Percentiles rank a stretch among this genome's conserved stretches.
Evolutionary conservation across 2,113 vertebrate genomes (phyloP).

Genomic region (Cephalopterus ornatus): DNA sequence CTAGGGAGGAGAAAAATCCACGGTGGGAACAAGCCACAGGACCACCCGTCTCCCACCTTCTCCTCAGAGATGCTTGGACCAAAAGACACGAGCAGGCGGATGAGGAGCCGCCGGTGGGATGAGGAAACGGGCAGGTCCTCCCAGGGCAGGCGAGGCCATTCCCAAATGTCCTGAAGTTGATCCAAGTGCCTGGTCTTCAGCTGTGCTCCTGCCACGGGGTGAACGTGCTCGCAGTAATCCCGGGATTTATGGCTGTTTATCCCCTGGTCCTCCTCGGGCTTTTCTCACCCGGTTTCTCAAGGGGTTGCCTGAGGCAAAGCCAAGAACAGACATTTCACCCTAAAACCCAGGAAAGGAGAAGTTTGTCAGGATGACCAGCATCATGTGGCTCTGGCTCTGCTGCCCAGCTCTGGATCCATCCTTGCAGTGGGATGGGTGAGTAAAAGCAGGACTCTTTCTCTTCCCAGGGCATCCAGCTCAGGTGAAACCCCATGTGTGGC

Average conservation of each 20-base stretch:
- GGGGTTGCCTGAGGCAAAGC: neutral
- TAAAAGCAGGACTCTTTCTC: neutral
- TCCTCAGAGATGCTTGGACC: neutral
- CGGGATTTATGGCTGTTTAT: neutral
- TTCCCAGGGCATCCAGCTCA: neutral
- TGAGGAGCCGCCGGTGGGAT: fast-evolving
- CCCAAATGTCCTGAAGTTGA: neutral
- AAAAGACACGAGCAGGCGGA: fast-evolving
- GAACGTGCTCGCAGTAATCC: neutral
- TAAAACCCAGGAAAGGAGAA: neutral
- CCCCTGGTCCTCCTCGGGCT: neutral
- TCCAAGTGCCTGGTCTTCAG: neutral
- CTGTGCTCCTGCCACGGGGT: neutral
- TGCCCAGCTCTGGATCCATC: fast-evolving
- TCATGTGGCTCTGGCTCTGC: fast-evolving
- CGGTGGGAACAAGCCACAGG: fast-evolving
- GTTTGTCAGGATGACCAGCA: fast-evolving
- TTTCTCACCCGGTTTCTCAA: neutral
- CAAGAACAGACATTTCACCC: fast-evolving
- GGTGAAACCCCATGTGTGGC: fast-evolving
- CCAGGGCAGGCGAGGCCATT: neutral
- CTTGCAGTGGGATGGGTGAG: neutral
- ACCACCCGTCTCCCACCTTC: fast-evolving
- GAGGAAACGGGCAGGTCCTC: neutral
- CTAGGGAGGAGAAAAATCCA: neutral